Evolutionary conservation across 2,797 vertebrate species (phyloP).

Genomic region (Delichon dasypus): DNA sequence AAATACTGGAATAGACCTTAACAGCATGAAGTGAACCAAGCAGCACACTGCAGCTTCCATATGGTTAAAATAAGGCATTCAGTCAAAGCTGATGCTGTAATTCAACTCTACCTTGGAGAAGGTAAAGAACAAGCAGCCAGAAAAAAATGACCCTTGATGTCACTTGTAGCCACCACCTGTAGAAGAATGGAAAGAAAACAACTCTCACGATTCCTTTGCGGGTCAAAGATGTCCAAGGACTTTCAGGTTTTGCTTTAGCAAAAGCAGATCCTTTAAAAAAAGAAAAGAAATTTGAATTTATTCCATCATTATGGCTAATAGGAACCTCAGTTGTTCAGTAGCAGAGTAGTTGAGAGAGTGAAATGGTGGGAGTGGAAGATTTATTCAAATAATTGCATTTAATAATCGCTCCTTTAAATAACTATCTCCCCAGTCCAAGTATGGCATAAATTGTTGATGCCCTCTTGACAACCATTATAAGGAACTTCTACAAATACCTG

Average conservation of each 20-base stretch:
- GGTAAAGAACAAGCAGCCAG: conserved; percentile 91
- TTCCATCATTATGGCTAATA: background rate
- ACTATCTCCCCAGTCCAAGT: background rate
- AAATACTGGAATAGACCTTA: background rate
- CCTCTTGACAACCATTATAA: background rate
- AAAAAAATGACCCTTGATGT: conserved; percentile 94
- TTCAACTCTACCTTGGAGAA: conserved; percentile 88
- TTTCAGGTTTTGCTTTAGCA: conserved; percentile 98
- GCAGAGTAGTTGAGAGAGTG: background rate
- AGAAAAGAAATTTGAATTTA: background rate
- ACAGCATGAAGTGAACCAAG: background rate
- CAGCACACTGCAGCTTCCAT: background rate
- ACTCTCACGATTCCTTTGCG: conserved; percentile 97
- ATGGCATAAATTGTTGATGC: background rate
- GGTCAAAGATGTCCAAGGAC: conserved; percentile 98
- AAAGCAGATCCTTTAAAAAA: conserved; percentile 90
- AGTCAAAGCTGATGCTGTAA: background rate
- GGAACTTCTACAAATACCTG: background rate
- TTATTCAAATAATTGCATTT: background rate
- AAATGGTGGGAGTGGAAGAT: background rate
- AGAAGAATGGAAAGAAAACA: conserved; percentile 98
- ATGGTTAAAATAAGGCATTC: conserved; percentile 19
- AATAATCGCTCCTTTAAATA: background rate
- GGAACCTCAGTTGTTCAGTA: background rate
- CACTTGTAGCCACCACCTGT: conserved; percentile 98